phyloP scores from a whole-genome alignment of 2,797 vertebrate species.

The Melopsittacus undulatus region DNA sequence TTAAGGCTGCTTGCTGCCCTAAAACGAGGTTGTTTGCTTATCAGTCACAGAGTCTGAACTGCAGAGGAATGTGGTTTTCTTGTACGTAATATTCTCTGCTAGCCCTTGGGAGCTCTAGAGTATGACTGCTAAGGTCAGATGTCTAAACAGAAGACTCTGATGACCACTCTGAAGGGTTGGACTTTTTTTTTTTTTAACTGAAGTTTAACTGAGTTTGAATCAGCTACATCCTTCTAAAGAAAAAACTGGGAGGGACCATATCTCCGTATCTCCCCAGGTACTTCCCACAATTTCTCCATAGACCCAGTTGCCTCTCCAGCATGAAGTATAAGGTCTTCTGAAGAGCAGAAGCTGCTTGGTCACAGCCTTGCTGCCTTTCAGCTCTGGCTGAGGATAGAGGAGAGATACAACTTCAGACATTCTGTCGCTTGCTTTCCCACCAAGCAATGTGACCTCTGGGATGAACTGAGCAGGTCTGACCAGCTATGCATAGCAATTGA shows the following conservation, averaged over 20 bases:
- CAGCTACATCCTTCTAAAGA: not conserved
- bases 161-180: not conserved
- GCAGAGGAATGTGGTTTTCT: not conserved
- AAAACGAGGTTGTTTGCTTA: not conserved
- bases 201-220: not conserved
- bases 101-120: not conserved
- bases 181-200: not conserved
- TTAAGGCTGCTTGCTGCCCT: not conserved
- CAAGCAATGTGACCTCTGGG: not conserved
- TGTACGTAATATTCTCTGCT: not conserved
- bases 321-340: rapidly evolving
- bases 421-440: not conserved
- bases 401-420: not conserved
- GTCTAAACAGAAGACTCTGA: not conserved
- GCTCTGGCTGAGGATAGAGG: not conserved
- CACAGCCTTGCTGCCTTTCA: not conserved
- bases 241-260: not conserved
- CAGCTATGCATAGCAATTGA: not conserved
- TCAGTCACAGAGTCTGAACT: not conserved
- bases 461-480: not conserved
- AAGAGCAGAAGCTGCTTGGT: not conserved
- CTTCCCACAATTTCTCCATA: not conserved
- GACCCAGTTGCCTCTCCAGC: not conserved
- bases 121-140: not conserved
- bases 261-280: not conserved